These are phyloP conservation scores for Tupaia chinensis DNA, from an alignment of 2,113 vertebrate genomes.

Conservation along the genomic window DNA sequence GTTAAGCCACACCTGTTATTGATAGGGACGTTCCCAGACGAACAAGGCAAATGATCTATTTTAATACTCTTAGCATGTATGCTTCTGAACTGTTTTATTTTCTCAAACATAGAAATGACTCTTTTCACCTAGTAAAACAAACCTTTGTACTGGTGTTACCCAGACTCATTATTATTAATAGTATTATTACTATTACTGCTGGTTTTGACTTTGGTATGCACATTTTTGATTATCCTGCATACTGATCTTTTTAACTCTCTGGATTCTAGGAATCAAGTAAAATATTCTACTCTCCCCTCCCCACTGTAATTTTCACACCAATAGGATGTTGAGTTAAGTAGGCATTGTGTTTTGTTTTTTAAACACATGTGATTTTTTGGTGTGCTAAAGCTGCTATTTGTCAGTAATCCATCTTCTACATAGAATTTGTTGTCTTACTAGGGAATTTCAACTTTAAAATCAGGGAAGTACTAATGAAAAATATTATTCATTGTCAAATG, in stretches of 20 bases:
- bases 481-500: slow-evolving; percentile 23
- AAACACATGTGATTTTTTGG: slow-evolving; percentile 10
- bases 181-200: neutral
- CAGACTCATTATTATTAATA: neutral
- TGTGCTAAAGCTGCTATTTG: slow-evolving; percentile 1
- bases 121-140: neutral
- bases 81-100: slow-evolving; percentile 77
- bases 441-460: neutral
- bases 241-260: slow-evolving; percentile 48
- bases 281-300: neutral
- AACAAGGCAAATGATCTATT: slow-evolving; percentile 32
- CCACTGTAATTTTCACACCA: neutral
- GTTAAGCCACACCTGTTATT: slow-evolving; percentile 69
- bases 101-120: slow-evolving; percentile 62
- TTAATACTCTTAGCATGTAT: slow-evolving; percentile 11
- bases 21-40: slow-evolving; percentile 78
- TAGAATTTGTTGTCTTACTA: neutral
- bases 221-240: slow-evolving; percentile 48
- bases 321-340: neutral
- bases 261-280: slow-evolving; percentile 55
- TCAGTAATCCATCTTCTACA: neutral
- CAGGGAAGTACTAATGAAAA: slow-evolving; percentile 4
- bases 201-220: slow-evolving; percentile 19
- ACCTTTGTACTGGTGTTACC: neutral
- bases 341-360: neutral